Conservation (phyloP, 2,113 vertebrate species). For the Anseranas semipalmata region DNA sequence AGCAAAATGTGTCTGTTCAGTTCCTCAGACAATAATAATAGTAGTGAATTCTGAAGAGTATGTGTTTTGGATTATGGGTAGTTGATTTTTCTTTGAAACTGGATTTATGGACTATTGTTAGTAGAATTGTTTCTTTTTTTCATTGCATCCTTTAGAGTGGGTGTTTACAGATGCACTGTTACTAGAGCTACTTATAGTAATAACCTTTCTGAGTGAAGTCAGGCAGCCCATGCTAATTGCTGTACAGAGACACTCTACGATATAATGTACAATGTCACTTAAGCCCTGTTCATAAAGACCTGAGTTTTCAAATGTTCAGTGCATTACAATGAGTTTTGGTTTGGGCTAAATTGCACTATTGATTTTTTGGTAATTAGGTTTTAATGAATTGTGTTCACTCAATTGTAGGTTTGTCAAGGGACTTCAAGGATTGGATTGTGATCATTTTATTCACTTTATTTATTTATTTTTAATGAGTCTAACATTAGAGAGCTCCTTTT, state of each 20-base stretch:
- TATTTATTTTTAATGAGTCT: neutral
- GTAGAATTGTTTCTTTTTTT: neutral
- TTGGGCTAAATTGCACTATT: conserved; percentile 65
- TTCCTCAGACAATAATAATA: neutral
- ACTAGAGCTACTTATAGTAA: neutral
- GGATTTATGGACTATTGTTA: neutral
- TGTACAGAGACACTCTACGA: neutral
- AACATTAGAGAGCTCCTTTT: neutral
- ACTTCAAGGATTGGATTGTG: conserved; percentile 3
- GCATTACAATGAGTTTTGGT: conserved; percentile 49
- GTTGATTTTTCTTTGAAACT: conserved; percentile 8
- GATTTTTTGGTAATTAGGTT: conserved; percentile 68
- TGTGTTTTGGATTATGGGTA: neutral
- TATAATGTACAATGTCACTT: conserved; percentile 21
- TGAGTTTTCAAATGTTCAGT: conserved; percentile 20
- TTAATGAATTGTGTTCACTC: conserved; percentile 67
- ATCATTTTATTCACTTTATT: neutral
- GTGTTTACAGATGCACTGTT: neutral
- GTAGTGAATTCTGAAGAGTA: neutral
- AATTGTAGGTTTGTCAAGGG: conserved; percentile 11
- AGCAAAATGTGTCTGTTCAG: neutral
- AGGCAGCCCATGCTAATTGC: conserved; percentile 40
- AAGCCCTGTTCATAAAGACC: conserved; percentile 32
- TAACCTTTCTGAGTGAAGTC: neutral
- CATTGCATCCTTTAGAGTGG: neutral